Base-by-base conservation (phyloP, 2,113 vertebrate species). In the Prunella himalayana region DNA sequence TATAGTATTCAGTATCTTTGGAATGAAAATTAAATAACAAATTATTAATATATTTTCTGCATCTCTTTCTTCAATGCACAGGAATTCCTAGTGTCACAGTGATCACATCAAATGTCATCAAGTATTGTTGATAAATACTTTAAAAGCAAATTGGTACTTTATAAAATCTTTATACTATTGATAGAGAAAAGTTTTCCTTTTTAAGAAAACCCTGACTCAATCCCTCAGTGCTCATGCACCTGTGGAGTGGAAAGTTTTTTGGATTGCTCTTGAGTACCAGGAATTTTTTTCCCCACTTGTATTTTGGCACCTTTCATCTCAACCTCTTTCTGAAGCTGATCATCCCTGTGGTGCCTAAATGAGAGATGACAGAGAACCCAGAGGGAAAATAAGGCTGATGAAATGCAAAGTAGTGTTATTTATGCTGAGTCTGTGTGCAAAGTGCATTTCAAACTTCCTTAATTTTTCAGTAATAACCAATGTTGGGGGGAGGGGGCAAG, bases 301-400 rank as follows among this genome's bases (percentile, higher is more conserved):
- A 42, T 90, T 94, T 95, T 88, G 90, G 85, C 4, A 23, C 85
- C 93, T 96, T 96, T 96, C 90, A 96, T 96, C 94, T 95, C 91
- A 94, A 39, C 88, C 93, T 87, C 82, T 81, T 86, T 95, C 94
- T 96, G 92, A 95, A 96, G 64, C 22, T 93, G 90, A 95, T 95
- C 82, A 93, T 95, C 92, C 95, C 95, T 93, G 93, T 96, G 93
- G 96, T 92, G 93, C 86, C 88, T 94, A 95, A 95, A 96, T 94
- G 95, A 97, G 92, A 95, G 82, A 88, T 78, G 92, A 95, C 93
- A 95, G 85, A 92, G 85, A 96, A 90, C 79, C 94, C 94, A 92
- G 88, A 71, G 94, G 94, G 95, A 93, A 97, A 97, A 97, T 90
- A 84, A 90, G 79, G 88, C 76, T 94, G 94, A 95, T 95, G 92